Conservation (phyloP, 1,140 invertebrate genomes). For the Ephestia elutella region DNA sequence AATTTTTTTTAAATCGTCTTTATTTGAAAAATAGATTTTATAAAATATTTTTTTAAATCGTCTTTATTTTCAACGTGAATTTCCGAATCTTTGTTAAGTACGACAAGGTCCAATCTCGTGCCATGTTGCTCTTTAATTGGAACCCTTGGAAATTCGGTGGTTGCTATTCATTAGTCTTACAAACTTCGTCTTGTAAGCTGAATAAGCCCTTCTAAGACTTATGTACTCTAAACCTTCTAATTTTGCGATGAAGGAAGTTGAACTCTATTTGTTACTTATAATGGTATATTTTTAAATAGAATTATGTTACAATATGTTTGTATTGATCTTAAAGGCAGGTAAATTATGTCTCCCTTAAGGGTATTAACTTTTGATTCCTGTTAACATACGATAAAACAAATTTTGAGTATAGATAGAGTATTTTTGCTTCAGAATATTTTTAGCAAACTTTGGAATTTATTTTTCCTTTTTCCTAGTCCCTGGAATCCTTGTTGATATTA, state of each 20-base stretch:
- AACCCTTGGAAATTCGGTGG: constrained; percentile 14
- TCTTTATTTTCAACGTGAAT: too few species aligned
- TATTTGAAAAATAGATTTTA: too few species aligned
- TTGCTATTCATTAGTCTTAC: constrained; percentile 7
- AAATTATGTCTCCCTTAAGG: background rate
- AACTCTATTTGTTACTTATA: background rate
- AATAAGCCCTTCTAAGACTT: constrained; percentile 10
- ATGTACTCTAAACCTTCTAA: background rate
- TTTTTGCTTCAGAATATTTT: too few species aligned
- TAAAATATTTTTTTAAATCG: too few species aligned
- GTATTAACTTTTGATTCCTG: background rate
- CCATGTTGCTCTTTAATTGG: constrained; percentile 30
- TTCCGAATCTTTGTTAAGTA: background rate
- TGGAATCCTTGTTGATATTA: too few species aligned
- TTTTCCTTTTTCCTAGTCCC: too few species aligned
- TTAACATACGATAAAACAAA: background rate
- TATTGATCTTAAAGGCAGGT: constrained; percentile 7
- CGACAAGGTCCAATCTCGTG: background rate
- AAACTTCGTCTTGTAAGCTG: constrained; percentile 8
- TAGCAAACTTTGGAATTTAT: too few species aligned
- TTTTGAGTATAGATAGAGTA: too few species aligned
- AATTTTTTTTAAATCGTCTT: background rate
- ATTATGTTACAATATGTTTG: background rate
- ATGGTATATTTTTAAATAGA: background rate
- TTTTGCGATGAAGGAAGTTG: background rate